Percentiles rank a stretch among this genome's conserved stretches.
These are phyloP conservation scores for Emys orbicularis DNA, from an alignment of 2,797 vertebrate genomes.

Conservation along the genomic window DNA sequence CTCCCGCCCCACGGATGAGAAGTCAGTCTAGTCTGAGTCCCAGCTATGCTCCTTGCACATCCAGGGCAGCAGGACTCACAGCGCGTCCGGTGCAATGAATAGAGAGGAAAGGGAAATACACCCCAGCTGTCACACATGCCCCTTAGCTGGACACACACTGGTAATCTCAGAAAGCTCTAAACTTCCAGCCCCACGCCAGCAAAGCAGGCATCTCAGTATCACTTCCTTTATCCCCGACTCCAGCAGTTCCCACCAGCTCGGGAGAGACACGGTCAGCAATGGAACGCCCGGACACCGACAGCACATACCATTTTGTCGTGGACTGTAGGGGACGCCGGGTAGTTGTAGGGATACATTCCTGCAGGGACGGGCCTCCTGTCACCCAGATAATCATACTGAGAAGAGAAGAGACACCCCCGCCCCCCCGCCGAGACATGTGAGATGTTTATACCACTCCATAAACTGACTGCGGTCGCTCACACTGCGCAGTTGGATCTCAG, in stretches of 20 bases:
- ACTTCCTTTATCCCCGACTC: neutral
- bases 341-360: slow-evolving; percentile 91
- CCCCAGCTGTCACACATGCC: neutral
- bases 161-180: neutral
- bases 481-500: neutral
- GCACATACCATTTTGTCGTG: slow-evolving; percentile 94
- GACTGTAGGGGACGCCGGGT: slow-evolving; percentile 91
- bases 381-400: slow-evolving; percentile 93
- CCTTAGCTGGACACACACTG: neutral
- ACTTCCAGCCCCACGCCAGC: neutral
- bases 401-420: slow-evolving; percentile 67
- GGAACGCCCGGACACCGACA: neutral
- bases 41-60: neutral
- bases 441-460: neutral
- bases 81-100: neutral
- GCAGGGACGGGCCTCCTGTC: slow-evolving; percentile 90
- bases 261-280: neutral
- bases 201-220: accelerated
- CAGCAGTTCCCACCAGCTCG: neutral
- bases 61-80: neutral
- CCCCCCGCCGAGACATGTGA: neutral
- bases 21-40: neutral
- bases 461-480: neutral
- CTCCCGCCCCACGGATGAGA: neutral
- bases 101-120: neutral